A percentile compares a stretch with the other conserved stretches of the same genome.
These are phyloP conservation scores for Sphecodes monilicornis DNA, from an alignment of 2,888 invertebrate genomes.

Conservation along the genomic window DNA sequence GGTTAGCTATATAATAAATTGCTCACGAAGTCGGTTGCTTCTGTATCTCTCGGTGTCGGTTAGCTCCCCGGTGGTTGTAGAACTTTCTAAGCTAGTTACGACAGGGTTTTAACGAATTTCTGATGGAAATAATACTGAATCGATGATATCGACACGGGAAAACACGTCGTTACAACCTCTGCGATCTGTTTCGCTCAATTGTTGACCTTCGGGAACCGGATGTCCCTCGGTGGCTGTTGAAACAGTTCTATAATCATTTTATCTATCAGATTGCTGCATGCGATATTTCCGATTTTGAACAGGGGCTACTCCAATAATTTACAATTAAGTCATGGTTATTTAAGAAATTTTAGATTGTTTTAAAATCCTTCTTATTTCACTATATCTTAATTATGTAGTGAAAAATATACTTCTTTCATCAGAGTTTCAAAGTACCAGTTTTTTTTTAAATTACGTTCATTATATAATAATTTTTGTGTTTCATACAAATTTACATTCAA, in stretches of 20 bases:
- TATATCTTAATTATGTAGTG: no score
- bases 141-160: background rate
- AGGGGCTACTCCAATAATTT: background rate
- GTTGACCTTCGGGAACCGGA: background rate
- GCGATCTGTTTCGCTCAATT: background rate
- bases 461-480: background rate
- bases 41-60: conserved; percentile 35
- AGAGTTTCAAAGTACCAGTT: no score
- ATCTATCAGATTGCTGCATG: background rate
- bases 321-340: background rate
- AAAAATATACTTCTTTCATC: no score
- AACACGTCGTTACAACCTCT: background rate
- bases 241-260: background rate
- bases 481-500: background rate
- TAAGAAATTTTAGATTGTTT: background rate
- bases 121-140: background rate
- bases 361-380: background rate
- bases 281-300: background rate
- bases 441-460: background rate
- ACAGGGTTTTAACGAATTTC: conserved; percentile 20
- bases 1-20: conserved; percentile 54
- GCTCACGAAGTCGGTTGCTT: conserved; percentile 32
- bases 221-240: background rate
- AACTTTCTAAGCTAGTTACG: conserved; percentile 67
- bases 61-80: conserved; percentile 1